phyloP scores from a whole-genome alignment of 2,113 vertebrate species.

The Tichodroma muraria region DNA sequence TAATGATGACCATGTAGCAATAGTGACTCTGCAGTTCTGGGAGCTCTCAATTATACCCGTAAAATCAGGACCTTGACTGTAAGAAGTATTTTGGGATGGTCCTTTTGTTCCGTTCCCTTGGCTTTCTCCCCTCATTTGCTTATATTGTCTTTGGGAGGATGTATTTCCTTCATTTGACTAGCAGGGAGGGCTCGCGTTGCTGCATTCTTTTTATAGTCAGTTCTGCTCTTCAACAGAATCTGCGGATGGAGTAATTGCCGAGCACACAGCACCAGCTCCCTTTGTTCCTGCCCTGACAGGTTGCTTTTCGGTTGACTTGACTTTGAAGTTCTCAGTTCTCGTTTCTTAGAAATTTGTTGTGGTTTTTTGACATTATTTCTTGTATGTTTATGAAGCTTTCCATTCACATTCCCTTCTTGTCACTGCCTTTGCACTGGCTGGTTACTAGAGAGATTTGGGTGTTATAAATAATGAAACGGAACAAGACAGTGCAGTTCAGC shows the following conservation, averaged over 20 bases:
- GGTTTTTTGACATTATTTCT: background rate
- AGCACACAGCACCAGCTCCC: background rate
- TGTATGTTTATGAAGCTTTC: background rate
- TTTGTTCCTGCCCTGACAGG: slow-evolving; percentile 35
- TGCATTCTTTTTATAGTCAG: background rate
- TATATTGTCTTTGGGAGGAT: background rate
- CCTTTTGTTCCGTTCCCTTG: background rate
- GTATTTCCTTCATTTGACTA: background rate
- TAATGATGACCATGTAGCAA: background rate
- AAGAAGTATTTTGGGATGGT: background rate
- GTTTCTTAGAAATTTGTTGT: slow-evolving; percentile 24
- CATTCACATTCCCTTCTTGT: background rate
- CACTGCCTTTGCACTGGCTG: slow-evolving; percentile 1
- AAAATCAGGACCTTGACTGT: background rate
- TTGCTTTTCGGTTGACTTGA: background rate
- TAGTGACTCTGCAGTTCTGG: background rate
- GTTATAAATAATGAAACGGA: slow-evolving; percentile 54
- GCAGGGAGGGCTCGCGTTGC: background rate
- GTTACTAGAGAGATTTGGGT: background rate
- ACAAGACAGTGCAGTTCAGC: background rate
- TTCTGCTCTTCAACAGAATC: background rate
- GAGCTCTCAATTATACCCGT: background rate
- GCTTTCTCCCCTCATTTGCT: background rate
- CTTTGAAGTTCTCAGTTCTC: slow-evolving; percentile 21
- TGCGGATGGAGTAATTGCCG: background rate